Base-by-base conservation (phyloP, 2,113 vertebrate species). In the Damaliscus lunatus region DNA sequence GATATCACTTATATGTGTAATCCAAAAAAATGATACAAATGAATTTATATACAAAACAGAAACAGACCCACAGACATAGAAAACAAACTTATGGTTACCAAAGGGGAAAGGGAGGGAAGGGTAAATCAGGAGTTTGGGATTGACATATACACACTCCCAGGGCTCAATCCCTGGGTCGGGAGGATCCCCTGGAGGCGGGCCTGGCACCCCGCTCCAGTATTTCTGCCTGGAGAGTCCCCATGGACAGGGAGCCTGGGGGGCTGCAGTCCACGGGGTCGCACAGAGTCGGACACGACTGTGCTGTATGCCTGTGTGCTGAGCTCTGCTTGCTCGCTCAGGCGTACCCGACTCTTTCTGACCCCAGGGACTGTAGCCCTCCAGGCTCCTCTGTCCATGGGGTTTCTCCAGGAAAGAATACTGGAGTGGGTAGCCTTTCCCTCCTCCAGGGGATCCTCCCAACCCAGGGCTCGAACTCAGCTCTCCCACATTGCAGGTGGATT, bases 191-290 rank as follows among this genome's bases (percentile, higher is more conserved):
- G 64, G 64, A 1, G 8, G 17, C 6, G 17, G 64, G 64, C n/a
- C 16, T 71, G 17, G 64, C n/a, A 6, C 19, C 17, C 8, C 9
- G 1, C n/a, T 40, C n/a, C n/a, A 40, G n/a, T 1, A 0, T 71
- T 40, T 19, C n/a, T 36, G n/a, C 67, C 19, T 40, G 67, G n/a
- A 71, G n/a, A 71, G 11, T 3, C 19, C n/a, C 67, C 67, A 40
- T 12, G n/a, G 9, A 40, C n/a, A 71, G 67, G 67, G 64, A 3
- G 67, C 19, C n/a, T 40, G 10, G n/a, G 0, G 1, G 67, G n/a
- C n/a, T 12, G 1, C 67, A 1, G 5, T 23, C n/a, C 19, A 6
- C 0, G 5, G 67, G 19, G 10, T 3, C 3, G 10, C n/a, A 9
- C 17, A 36, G n/a, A 23, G 17, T 6, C 67, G 3, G n/a, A 71